A percentile compares a stretch with the other conserved stretches of the same genome.
phyloP scores from a whole-genome alignment of 2,888 invertebrate genomes.

The Xanthorhoe designata region DNA sequence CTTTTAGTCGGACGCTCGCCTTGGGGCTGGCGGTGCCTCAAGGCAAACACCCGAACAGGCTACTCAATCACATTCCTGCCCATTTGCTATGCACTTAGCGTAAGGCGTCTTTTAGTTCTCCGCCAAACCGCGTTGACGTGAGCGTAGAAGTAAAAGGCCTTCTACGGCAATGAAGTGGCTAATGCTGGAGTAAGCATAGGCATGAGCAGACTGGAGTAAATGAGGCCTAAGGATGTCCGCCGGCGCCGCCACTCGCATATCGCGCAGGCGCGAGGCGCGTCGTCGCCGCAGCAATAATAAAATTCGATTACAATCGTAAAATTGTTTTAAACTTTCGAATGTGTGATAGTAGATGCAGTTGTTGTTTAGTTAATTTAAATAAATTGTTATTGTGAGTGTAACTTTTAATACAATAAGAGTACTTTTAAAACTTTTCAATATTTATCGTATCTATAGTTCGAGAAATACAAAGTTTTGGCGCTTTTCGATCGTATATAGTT shows the following conservation, averaged over 20 bases:
- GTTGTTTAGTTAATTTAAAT: conserved; percentile 86
- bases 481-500: conserved; percentile 73
- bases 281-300: conserved; percentile 82
- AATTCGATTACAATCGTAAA: conserved; percentile 83
- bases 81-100: conserved; percentile 1
- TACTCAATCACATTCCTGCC: background rate
- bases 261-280: conserved; percentile 58
- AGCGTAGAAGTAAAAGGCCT: background rate
- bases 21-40: conserved; percentile 34
- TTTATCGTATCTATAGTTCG: conserved; percentile 64
- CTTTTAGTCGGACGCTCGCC: conserved; percentile 13
- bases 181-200: background rate
- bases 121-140: background rate
- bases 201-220: conserved; percentile 9
- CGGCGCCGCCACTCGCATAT: conserved; percentile 53
- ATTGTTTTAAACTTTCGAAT: conserved; percentile 86
- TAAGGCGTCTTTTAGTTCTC: background rate
- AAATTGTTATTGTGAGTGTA: conserved; percentile 85
- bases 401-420: conserved; percentile 79
- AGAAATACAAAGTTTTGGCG: conserved; percentile 63
- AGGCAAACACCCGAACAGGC: conserved; percentile 17
- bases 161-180: background rate
- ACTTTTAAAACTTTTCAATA: conserved; percentile 70
- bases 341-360: conserved; percentile 87
- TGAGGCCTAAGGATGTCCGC: conserved; percentile 17